These are phyloP conservation scores for Tillus elongatus DNA, from an alignment of 2,888 invertebrate species.

Conservation along the genomic window DNA sequence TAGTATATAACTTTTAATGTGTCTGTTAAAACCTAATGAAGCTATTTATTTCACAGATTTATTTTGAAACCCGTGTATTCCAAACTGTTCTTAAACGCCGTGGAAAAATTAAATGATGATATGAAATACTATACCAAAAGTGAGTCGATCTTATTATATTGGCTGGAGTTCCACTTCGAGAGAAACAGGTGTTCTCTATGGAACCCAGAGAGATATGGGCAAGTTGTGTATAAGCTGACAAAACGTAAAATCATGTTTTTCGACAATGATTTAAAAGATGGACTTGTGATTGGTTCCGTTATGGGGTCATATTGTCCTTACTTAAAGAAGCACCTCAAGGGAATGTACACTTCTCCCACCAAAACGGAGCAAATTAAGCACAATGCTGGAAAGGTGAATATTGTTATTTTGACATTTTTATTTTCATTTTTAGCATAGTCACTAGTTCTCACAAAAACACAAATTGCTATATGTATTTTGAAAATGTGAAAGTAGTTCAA, in stretches of 20 bases:
- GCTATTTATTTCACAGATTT: too few species aligned
- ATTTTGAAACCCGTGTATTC: too few species aligned
- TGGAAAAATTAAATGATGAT: too few species aligned
- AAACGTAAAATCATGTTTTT: conserved; percentile 40
- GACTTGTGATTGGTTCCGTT: conserved; percentile 47
- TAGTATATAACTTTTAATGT: too few species aligned
- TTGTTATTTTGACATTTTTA: too few species aligned
- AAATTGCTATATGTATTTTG: too few species aligned
- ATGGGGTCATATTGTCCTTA: conserved; percentile 53
- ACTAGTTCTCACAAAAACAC: too few species aligned
- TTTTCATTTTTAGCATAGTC: too few species aligned
- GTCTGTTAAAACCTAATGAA: too few species aligned
- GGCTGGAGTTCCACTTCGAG: conserved; percentile 40
- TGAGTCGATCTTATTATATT: conserved; percentile 37
- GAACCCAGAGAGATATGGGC: conserved; percentile 41
- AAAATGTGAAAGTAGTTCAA: too few species aligned
- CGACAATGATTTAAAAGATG: conserved; percentile 47
- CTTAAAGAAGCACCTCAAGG: conserved; percentile 40
- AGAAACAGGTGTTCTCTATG: conserved; percentile 39
- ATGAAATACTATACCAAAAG: too few species aligned
- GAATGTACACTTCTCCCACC: conserved; percentile 41
- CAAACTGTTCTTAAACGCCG: too few species aligned
- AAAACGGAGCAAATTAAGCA: conserved; percentile 44
- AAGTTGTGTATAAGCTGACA: conserved; percentile 32
- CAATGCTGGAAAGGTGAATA: conserved; percentile 45